Base-by-base conservation (phyloP, 2,888 invertebrate genomes). In the Allolobophora icterica region DNA sequence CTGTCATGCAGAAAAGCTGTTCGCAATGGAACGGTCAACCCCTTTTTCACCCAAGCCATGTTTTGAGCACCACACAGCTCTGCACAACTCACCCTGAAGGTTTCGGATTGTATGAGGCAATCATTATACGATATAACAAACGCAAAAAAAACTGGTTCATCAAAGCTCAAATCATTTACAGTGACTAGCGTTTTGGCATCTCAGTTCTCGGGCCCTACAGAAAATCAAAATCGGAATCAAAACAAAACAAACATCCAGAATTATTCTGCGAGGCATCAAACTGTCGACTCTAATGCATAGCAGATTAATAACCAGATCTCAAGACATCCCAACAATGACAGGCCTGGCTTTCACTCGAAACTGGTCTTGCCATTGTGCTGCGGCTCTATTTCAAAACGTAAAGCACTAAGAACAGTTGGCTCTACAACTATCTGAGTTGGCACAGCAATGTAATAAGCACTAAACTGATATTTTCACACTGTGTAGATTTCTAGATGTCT, bases 191-290 rank as follows among this genome's bases (percentile, higher is more conserved):
- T 71, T 71, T 71, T 71, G 71, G 71, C 71, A 71, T 71, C 30
- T 71, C 71, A 71, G 71, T 71, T 71, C 71, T n/a, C 30, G 13
- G 71, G 71, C 71, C n/a, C 71, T 71, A 71, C 71, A 71, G 71
- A 30, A 71, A 71, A 71, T 71, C 71, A 71, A 71, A 71, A n/a
- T 52, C 52, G 30, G 71, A 71, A 71, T 71, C 71, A 71, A 71
- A 71, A 71, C 71, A 71, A 71, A 71, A 71, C 71, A 71, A 71
- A n/a, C 71, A n/a, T 71, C 71, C 71, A 71, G 71, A 71, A 71
- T 71, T 71, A 71, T 52, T 52, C 52, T 6, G 24, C 6, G 30
- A 71, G 11, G n/a, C 52, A 52, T 52, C 24, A 52, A 71, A 71
- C 71, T 71, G 71, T 71, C 71, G 30, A 71, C 71, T 71, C n/a